phyloP scores from a whole-genome alignment of 1,140 invertebrate genomes.

The Drosophila santomea region DNA sequence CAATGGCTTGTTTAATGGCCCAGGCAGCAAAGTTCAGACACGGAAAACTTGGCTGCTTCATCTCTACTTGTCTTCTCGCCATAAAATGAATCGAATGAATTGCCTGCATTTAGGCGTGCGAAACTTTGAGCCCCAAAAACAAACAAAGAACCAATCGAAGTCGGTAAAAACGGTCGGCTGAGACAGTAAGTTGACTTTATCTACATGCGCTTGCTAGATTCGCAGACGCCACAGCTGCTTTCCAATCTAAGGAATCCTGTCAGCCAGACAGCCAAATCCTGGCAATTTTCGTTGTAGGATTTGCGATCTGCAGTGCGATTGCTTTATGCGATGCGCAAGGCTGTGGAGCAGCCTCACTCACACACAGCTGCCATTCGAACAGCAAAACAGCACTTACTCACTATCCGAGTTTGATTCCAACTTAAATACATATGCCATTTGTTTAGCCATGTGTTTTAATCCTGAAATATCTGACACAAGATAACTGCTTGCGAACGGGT shows the following conservation, averaged over 20 bases:
- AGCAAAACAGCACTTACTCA: too few species aligned
- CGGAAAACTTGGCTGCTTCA: slow-evolving; percentile 11
- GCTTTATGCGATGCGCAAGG: neutral
- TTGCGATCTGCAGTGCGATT: slow-evolving; percentile 18
- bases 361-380: too few species aligned
- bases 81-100: slow-evolving; percentile 17
- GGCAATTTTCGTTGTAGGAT: slow-evolving; percentile 58
- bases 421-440: too few species aligned
- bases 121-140: slow-evolving; percentile 23
- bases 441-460: too few species aligned
- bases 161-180: neutral
- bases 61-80: neutral
- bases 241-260: neutral
- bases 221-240: slow-evolving; percentile 16
- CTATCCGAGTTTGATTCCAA: too few species aligned
- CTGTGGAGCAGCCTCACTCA: too few species aligned
- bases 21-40: slow-evolving; percentile 16
- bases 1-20: slow-evolving; percentile 38
- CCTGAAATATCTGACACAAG: too few species aligned
- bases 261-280: slow-evolving; percentile 34
- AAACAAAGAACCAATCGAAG: slow-evolving; percentile 38
- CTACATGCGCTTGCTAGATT: slow-evolving; percentile 45
- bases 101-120: slow-evolving; percentile 31
- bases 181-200: slow-evolving; percentile 36
- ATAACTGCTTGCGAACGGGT: too few species aligned